Evolutionary conservation across 2,888 invertebrate species (phyloP).

Genomic region (Luffia ferchaultella): DNA sequence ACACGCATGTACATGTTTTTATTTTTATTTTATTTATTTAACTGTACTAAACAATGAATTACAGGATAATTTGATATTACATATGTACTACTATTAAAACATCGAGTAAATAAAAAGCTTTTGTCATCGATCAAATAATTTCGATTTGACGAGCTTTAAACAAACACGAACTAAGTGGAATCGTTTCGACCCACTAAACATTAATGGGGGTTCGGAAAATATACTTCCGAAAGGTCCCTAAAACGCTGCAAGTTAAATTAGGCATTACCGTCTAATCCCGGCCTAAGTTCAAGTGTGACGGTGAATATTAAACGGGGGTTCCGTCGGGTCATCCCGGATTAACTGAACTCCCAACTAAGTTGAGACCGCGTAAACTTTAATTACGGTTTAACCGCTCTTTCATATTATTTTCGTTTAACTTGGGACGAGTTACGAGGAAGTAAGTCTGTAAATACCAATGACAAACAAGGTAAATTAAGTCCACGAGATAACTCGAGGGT

Average conservation of each 20-base stretch:
- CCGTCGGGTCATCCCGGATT: conserved; percentile 41
- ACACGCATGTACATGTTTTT: no score
- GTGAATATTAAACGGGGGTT: conserved; percentile 47
- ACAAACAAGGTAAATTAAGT: neutral
- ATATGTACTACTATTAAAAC: no score
- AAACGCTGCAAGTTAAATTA: conserved; percentile 4
- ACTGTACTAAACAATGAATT: no score
- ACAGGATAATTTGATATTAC: no score
- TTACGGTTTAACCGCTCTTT: conserved; percentile 28
- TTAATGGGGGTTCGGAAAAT: neutral
- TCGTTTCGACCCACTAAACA: neutral
- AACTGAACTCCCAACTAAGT: conserved; percentile 37
- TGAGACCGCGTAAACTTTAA: conserved; percentile 34
- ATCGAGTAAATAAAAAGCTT: no score
- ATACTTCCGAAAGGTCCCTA: neutral
- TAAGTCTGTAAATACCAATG: neutral
- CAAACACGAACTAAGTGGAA: no score
- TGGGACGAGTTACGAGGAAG: neutral
- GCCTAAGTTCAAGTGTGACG: conserved; percentile 46
- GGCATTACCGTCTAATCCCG: conserved; percentile 40
- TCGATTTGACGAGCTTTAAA: no score
- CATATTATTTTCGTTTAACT: neutral
- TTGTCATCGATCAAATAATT: no score
- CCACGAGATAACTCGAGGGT: neutral
- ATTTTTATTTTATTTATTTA: no score